phyloP scores from a whole-genome alignment of 2,113 vertebrate species.

The Paralichthys olivaceus region DNA sequence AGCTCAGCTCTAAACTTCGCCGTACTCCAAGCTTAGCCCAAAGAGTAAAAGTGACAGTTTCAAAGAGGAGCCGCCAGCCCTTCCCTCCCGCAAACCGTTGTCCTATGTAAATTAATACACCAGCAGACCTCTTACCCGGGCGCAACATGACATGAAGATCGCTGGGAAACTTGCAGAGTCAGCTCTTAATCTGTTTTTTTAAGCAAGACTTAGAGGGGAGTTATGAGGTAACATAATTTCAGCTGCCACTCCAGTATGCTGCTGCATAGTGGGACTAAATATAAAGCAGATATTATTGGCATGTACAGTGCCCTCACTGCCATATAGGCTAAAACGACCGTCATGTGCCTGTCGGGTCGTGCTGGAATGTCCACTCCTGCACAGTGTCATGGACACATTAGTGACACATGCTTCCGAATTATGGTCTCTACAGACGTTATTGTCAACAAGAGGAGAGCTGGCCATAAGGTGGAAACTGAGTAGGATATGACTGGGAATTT shows the following conservation, averaged over 20 bases:
- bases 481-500: constrained; percentile 1
- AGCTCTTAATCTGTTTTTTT: constrained; percentile 66
- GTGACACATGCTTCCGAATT: constrained; percentile 62
- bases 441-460: constrained; percentile 50
- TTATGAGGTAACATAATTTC: constrained; percentile 67
- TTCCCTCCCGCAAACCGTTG: constrained; percentile 39
- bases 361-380: constrained; percentile 61
- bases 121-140: constrained; percentile 53
- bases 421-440: constrained; percentile 26
- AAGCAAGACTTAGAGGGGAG: constrained; percentile 41
- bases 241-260: constrained; percentile 73
- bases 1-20: background rate
- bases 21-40: constrained; percentile 13
- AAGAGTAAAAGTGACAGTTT: constrained; percentile 34
- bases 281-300: constrained; percentile 80
- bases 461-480: constrained; percentile 12
- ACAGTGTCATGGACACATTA: constrained; percentile 59
- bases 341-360: constrained; percentile 51
- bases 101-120: constrained; percentile 71
- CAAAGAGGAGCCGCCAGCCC: constrained; percentile 41
- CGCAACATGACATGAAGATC: constrained; percentile 64
- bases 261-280: constrained; percentile 75
- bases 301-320: constrained; percentile 67
- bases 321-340: constrained; percentile 61
- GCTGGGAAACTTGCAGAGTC: constrained; percentile 62